phyloP scores from a whole-genome alignment of 2,888 invertebrate species.

The Catocala sponsa region DNA sequence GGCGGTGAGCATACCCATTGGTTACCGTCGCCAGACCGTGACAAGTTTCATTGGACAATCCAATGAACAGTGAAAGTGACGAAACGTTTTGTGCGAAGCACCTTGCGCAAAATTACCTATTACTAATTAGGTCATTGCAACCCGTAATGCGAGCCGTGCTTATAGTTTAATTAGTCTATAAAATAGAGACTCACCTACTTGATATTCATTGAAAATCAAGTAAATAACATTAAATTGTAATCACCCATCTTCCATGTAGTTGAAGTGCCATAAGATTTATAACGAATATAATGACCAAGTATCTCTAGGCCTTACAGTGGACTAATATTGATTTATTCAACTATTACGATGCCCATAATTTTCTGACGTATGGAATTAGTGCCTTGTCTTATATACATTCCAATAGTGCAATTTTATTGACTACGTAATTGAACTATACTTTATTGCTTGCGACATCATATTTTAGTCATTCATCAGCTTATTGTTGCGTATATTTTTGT shows the following conservation, averaged over 20 bases:
- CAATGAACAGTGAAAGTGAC: slow-evolving; percentile 82
- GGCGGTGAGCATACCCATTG: slow-evolving; percentile 80
- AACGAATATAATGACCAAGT: slow-evolving; percentile 3
- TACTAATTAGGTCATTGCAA: slow-evolving; percentile 59
- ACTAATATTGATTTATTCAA: slow-evolving; percentile 9
- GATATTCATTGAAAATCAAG: slow-evolving; percentile 2
- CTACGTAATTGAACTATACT: no score
- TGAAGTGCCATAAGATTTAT: slow-evolving; percentile 1
- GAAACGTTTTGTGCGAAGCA: slow-evolving; percentile 72
- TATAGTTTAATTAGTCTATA: slow-evolving; percentile 1
- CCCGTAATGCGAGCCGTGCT: slow-evolving; percentile 17
- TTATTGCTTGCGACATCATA: no score
- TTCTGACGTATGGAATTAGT: background rate
- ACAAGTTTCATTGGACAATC: slow-evolving; percentile 85
- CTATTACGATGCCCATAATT: slow-evolving; percentile 6
- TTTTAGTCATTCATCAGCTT: no score
- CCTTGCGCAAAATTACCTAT: slow-evolving; percentile 73
- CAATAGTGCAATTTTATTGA: background rate
- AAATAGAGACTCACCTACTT: background rate
- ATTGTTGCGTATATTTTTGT: no score
- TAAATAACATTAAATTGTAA: slow-evolving; percentile 3
- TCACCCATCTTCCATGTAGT: background rate
- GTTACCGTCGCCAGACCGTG: slow-evolving; percentile 80
- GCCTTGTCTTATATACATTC: background rate
- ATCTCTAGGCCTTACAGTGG: background rate